Base-by-base conservation (phyloP, 2,888 invertebrate species). In the Chelonus formosanus region DNA sequence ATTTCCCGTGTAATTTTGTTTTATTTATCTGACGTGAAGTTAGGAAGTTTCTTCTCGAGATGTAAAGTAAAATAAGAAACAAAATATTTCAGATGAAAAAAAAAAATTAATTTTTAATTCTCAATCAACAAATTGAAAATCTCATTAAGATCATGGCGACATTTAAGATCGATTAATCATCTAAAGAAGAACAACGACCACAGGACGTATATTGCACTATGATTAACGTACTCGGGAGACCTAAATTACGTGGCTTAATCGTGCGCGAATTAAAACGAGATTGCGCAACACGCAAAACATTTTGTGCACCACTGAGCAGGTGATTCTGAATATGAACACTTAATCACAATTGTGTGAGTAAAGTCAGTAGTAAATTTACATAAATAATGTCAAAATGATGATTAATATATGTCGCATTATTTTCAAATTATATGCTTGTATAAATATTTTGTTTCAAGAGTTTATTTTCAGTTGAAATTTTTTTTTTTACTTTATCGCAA, bases 231-330 rank as follows among this genome's bases (percentile, higher is more conserved):
- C 53, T 47, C 34, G 10, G 35, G 40, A 45, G 47, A 53, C 20
- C 53, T 40, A 62, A 67, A 67, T 67, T 62, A 67, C 62, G 62
- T 47, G 45, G 57, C 53, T 67, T 67, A 62, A 67, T 67, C 62
- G 62, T 52, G 66, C 58, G 62, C 53, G 50, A 43, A 62, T 67
- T 62, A 67, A 67, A 67, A 62, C 48, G 57, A 57, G 66, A 67
- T 67, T 67, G 58, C 62, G 62, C 66, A 67, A 67, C 66, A 62
- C 62, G 62, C 66, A 57, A 62, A 67, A 62, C 53, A 61, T 62
- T 58, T 62, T 52, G 58, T 52, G 66, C 62, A 34, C 65, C 50
- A 67, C 45, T 57, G 62, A 62, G 52, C 66, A 57, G 66, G 57
- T 67, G 62, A 67, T 62, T 45, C 65, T 53, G 44, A 52, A 35